Conservation (phyloP, 2,113 vertebrate genomes). For the Zingel zingel region DNA sequence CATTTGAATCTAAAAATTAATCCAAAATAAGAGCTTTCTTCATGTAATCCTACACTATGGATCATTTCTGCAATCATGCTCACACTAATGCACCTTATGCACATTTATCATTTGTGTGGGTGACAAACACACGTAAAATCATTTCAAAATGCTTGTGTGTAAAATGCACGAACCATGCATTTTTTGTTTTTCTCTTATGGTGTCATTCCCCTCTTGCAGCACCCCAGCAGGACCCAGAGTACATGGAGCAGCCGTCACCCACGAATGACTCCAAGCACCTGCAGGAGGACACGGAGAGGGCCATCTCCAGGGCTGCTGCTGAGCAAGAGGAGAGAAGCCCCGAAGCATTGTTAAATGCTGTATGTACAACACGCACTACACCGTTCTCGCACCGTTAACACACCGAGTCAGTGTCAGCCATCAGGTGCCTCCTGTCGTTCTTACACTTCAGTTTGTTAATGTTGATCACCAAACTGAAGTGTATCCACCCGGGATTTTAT, state of each 20-base stretch:
- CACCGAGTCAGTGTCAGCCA: neutral
- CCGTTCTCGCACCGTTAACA: neutral
- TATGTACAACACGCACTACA: conserved; percentile 79
- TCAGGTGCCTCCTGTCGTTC: neutral
- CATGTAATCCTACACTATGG: neutral
- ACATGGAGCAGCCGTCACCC: conserved; percentile 97
- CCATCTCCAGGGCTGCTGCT: conserved; percentile 91
- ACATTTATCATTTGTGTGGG: neutral
- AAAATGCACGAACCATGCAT: neutral
- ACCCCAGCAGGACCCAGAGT: conserved; percentile 91
- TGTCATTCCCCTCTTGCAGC: conserved; percentile 70
- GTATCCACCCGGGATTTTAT: neutral
- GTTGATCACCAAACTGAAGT: neutral
- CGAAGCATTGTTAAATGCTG: conserved; percentile 91
- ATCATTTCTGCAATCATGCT: neutral
- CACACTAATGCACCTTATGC: neutral
- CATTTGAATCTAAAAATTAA: too few species aligned
- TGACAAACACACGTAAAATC: neutral
- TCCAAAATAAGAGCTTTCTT: neutral
- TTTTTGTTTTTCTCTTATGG: neutral
- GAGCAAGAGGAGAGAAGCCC: conserved; percentile 92
- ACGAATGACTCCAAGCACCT: conserved; percentile 91
- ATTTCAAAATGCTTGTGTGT: neutral
- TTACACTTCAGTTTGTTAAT: neutral
- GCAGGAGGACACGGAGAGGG: conserved; percentile 93